phyloP scores from a whole-genome alignment of 1,140 invertebrate species.

The Drosophila oshimai region DNA sequence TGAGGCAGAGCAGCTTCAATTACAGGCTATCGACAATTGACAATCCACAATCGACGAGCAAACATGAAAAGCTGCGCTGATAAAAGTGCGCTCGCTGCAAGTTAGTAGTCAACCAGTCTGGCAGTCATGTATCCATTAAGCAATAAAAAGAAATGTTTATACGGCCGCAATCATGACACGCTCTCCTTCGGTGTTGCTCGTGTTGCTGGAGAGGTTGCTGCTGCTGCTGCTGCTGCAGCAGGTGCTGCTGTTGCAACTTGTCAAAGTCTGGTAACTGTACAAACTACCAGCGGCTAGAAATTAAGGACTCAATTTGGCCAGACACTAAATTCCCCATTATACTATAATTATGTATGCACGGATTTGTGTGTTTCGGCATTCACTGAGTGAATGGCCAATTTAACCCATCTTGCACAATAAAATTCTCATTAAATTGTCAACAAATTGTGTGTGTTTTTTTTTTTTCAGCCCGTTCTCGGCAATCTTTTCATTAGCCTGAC shows the following conservation, averaged over 20 bases:
- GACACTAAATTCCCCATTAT: conserved; percentile 14
- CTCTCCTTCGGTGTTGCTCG: conserved; percentile 22
- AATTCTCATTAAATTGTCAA: conserved; percentile 46
- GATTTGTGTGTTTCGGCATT: neutral
- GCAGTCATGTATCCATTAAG: conserved; percentile 38
- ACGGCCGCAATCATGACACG: conserved; percentile 49
- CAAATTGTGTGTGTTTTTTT: neutral
- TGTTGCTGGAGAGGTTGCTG: neutral
- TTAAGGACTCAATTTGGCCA: conserved; percentile 29
- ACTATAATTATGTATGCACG: conserved; percentile 7
- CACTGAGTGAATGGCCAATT: conserved; percentile 29
- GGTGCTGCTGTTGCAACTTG: conserved; percentile 18
- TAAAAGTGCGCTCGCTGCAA: conserved; percentile 26
- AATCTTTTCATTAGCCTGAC: conserved; percentile 36
- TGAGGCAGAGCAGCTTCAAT: conserved; percentile 24
- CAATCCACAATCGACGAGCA: conserved; percentile 19
- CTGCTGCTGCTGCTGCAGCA: neutral
- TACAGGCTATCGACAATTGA: conserved; percentile 24
- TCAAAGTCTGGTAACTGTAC: conserved; percentile 33
- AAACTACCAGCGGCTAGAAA: conserved; percentile 2
- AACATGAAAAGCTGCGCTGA: conserved; percentile 51
- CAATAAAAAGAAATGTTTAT: conserved; percentile 54
- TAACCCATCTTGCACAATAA: conserved; percentile 28
- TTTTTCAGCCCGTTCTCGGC: conserved; percentile 19
- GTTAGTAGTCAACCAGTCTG: conserved; percentile 18